Evolutionary conservation across 2,797 vertebrate species (phyloP), one percentile per base, ranked within the genome.

Genomic region (Sparidentex hasta): DNA sequence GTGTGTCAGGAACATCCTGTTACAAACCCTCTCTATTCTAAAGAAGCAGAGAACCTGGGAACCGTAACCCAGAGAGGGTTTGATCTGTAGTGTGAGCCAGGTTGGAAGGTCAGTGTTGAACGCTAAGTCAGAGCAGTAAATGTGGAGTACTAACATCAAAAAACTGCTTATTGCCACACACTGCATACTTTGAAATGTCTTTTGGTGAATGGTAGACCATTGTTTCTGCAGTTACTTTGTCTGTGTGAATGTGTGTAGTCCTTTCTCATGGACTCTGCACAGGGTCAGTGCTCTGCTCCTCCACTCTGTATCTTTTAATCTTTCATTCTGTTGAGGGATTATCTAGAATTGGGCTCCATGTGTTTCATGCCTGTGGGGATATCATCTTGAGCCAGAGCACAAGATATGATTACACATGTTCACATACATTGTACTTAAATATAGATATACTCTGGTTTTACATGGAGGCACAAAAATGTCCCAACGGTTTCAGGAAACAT

Each of bases 1-100:
- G 38, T 11, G 50, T 59, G 56, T 56, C 29, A 73, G 56, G 57
- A 67, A 73, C 43, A 67, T 51, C 63, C 55, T n/a, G 48, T 38
- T 43, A 58, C 12, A 4, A 25, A 20, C 12, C 18, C 41, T 25
- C 2, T 38, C n/a, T 5, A 17, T 47, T 47, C 21, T 65, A 8
- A 57, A 33, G 3, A 29, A 41, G 6, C 16, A 11, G 14, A 59
- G 18, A 25, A 46, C 43, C 21, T 12, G 44, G 7, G 55, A 21
- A 29, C 41, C 61, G 20, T 38, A n/a, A 50, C 11, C 27, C 48
- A 65, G 43, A 17, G 5, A 27, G 47, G 7, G 23, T 29, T 67
- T 3, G 2, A 69, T 2, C 12, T 56, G 16, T n/a, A 2, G 23
- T 23, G 23, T 20, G 52, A 69, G 38, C 4, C 17, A 38, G 29